Evolutionary conservation across 2,888 invertebrate species (phyloP).

Genomic region (Diadromus collaris): DNA sequence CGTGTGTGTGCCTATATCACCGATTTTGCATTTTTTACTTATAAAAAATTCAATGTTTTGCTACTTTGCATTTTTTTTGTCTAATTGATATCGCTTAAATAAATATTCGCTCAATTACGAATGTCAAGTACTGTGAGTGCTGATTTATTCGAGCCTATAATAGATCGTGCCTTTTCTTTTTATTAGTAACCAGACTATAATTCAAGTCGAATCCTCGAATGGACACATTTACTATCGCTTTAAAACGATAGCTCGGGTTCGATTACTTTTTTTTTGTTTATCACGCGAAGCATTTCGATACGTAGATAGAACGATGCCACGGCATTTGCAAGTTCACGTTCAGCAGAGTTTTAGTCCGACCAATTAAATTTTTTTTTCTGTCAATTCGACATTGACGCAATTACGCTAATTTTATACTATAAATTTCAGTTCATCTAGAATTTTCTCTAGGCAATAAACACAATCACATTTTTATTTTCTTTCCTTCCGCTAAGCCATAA

Average conservation of each 20-base stretch:
- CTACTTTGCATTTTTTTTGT: slow-evolving; percentile 28
- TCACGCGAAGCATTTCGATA: not conserved
- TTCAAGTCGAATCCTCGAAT: slow-evolving; percentile 25
- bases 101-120: slow-evolving; percentile 26
- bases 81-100: slow-evolving; percentile 36
- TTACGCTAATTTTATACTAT: slow-evolving; percentile 20
- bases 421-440: slow-evolving; percentile 47
- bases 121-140: slow-evolving; percentile 39
- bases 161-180: slow-evolving; percentile 34
- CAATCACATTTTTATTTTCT: slow-evolving; percentile 34
- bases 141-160: slow-evolving; percentile 47
- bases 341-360: slow-evolving; percentile 11
- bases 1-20: slow-evolving; percentile 15
- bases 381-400: slow-evolving; percentile 35
- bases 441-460: slow-evolving; percentile 35
- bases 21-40: slow-evolving; percentile 17
- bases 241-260: slow-evolving; percentile 24
- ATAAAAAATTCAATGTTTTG: slow-evolving; percentile 46
- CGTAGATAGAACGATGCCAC: slow-evolving; percentile 3
- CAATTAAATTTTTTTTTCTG: slow-evolving; percentile 32
- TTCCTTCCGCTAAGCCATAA: slow-evolving; percentile 19
- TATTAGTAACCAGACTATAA: slow-evolving; percentile 28
- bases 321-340: slow-evolving; percentile 37
- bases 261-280: not conserved
- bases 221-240: slow-evolving; percentile 42